These are phyloP conservation scores for Furcula furcula DNA, from an alignment of 2,888 invertebrate genomes.

Conservation along the genomic window DNA sequence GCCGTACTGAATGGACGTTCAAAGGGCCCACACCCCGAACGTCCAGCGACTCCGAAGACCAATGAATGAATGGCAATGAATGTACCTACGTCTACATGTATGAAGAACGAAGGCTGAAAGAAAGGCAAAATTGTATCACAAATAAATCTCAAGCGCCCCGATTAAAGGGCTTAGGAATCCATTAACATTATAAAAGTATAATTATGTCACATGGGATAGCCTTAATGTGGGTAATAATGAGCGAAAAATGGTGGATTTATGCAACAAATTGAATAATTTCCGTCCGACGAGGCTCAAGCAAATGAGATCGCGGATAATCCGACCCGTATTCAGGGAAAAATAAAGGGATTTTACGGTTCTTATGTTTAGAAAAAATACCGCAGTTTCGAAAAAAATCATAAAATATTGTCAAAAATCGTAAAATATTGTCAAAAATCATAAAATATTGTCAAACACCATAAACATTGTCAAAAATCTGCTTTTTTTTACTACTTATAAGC, in stretches of 20 bases:
- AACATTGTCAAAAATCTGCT: no score
- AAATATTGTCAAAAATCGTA: no score
- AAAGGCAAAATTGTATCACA: background rate
- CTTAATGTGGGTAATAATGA: slow-evolving; percentile 56
- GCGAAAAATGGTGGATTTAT: slow-evolving; percentile 54
- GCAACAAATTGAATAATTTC: slow-evolving; percentile 70
- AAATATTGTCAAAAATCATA: no score
- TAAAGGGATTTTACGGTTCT: slow-evolving; percentile 25
- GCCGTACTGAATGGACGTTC: no score
- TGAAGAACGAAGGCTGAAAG: background rate
- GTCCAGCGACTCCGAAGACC: no score
- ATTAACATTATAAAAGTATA: slow-evolving; percentile 40
- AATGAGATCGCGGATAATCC: slow-evolving; percentile 62
- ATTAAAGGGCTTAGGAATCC: slow-evolving; percentile 27
- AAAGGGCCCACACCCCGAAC: no score
- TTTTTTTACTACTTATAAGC: no score
- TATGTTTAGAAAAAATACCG: no score
- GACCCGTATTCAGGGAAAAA: slow-evolving; percentile 37
- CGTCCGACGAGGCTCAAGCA: slow-evolving; percentile 47
- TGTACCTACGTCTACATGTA: no score
- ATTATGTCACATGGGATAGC: slow-evolving; percentile 42
- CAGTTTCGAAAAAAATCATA: no score
- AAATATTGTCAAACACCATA: no score
- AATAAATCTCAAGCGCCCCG: slow-evolving; percentile 3
- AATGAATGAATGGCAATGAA: no score